Evolutionary conservation across 1,140 invertebrate species (phyloP).

Genomic region (Drosophila parvula): DNA sequence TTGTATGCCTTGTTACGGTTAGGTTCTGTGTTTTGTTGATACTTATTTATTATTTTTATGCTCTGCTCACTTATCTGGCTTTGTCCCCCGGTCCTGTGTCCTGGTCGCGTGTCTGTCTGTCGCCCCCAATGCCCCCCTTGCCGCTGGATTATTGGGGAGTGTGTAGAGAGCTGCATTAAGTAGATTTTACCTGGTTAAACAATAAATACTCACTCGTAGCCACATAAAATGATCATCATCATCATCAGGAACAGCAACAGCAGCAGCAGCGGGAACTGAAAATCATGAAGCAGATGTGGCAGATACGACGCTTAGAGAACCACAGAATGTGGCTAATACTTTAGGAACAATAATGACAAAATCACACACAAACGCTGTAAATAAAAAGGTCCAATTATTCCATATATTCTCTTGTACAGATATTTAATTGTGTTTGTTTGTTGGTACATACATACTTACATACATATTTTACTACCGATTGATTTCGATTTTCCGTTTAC

Average conservation of each 20-base stretch:
- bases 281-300: background rate
- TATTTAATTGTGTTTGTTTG: conserved; percentile 79
- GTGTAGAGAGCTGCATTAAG: conserved; percentile 18
- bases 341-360: conserved; percentile 53
- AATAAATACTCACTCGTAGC: conserved; percentile 28
- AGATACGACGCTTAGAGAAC: conserved; percentile 2
- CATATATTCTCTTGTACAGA: conserved; percentile 78
- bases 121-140: background rate
- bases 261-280: background rate
- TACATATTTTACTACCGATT: conserved; percentile 57
- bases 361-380: conserved; percentile 73
- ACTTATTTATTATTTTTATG: conserved; percentile 62
- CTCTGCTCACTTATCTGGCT: conserved; percentile 46
- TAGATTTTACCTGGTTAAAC: conserved; percentile 14
- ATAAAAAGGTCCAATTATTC: conserved; percentile 67
- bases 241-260: conserved; percentile 11
- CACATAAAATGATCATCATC: conserved; percentile 50
- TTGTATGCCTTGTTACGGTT: conserved; percentile 68
- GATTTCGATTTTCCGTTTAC: conserved; percentile 58
- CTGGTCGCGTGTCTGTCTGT: conserved; percentile 12
- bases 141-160: conserved; percentile 27
- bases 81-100: conserved; percentile 16
- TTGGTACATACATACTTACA: conserved; percentile 64
- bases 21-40: conserved; percentile 47
- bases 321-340: conserved; percentile 18